Conservation (phyloP, 2,797 vertebrate species). For the Mallotus villosus region DNA sequence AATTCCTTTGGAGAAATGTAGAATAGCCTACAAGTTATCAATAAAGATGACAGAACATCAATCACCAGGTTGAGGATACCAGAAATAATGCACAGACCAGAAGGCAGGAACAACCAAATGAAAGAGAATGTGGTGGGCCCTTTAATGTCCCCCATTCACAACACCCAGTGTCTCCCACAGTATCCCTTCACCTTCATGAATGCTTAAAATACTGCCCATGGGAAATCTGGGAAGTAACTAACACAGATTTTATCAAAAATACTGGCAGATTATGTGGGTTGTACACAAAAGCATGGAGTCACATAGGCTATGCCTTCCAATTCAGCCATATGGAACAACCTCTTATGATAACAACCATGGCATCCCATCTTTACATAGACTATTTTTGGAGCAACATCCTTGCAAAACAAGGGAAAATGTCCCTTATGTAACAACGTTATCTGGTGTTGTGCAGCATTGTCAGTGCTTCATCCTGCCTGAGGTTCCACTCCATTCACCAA, state of each 20-base stretch:
- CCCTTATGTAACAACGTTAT: constrained; percentile 57
- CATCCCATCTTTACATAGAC: constrained; percentile 40
- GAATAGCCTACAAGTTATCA: no score
- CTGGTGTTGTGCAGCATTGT: constrained; percentile 43
- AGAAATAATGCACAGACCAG: no score
- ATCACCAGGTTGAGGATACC: no score
- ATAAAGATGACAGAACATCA: no score
- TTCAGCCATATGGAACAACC: neutral
- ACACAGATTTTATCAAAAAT: no score
- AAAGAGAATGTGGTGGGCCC: no score
- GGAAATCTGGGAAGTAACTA: no score
- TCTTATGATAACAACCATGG: constrained; percentile 13
- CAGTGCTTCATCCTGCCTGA: constrained; percentile 35
- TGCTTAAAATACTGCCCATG: neutral
- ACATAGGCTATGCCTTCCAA: neutral
- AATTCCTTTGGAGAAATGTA: no score
- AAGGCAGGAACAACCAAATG: no score
- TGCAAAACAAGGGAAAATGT: constrained; percentile 59
- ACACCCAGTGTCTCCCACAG: constrained; percentile 11
- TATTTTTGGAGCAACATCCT: constrained; percentile 62
- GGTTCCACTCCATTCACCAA: constrained; percentile 48
- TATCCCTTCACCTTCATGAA: neutral
- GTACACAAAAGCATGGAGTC: neutral
- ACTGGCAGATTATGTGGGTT: neutral
- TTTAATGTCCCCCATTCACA: neutral